phyloP scores from a whole-genome alignment of 2,797 vertebrate genomes.

The Phalanger gymnotis region DNA sequence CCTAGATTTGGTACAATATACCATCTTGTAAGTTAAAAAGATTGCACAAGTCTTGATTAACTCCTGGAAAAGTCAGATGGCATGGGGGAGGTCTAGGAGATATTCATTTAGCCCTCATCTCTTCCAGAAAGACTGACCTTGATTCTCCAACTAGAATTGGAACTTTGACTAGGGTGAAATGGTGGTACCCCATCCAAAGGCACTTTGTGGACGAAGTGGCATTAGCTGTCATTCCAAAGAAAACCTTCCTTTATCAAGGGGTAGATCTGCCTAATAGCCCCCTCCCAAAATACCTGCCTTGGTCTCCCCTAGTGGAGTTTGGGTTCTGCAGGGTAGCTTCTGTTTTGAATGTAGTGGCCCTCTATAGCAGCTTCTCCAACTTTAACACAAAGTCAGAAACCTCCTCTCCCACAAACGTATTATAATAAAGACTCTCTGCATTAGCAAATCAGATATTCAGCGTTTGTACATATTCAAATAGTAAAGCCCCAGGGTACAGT shows the following conservation, averaged over 20 bases:
- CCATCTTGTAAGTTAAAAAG: not conserved
- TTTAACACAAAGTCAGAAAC: not conserved
- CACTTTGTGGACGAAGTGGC: not conserved
- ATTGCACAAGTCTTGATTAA: too few species aligned
- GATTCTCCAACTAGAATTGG: not conserved
- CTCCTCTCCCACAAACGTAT: not conserved
- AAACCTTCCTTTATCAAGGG: not conserved
- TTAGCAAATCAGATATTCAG: not conserved
- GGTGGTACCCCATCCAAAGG: not conserved
- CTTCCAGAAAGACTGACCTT: not conserved
- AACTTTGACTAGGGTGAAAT: not conserved
- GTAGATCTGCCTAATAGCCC: not conserved
- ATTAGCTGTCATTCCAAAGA: not conserved
- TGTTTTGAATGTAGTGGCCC: not conserved
- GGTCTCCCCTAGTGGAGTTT: not conserved
- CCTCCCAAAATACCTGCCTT: not conserved
- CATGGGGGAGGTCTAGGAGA: not conserved
- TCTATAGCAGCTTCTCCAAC: not conserved
- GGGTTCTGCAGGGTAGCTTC: not conserved
- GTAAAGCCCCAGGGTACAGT: not conserved
- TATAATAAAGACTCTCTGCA: not conserved
- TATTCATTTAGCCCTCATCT: not conserved
- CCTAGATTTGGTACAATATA: not conserved
- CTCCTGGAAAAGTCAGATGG: not conserved
- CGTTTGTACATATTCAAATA: not conserved